Conservation (phyloP, 2,113 vertebrate genomes). For the Malurus alboscapulatus region DNA sequence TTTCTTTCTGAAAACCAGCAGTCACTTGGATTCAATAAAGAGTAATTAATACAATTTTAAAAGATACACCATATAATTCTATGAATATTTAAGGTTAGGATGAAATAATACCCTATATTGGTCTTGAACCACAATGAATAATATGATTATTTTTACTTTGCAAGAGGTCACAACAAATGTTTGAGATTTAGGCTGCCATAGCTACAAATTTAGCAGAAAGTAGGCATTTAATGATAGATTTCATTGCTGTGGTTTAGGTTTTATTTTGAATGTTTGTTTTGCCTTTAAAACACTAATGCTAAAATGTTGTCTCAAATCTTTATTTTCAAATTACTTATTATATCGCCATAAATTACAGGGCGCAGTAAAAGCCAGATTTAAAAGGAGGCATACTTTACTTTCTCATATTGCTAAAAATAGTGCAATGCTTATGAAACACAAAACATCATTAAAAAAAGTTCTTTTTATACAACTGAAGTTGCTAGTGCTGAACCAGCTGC, state of each 20-base stretch:
- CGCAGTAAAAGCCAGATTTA: conserved; percentile 79
- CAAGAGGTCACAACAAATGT: conserved; percentile 71
- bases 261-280: conserved; percentile 86
- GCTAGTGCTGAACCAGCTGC: conserved; percentile 46
- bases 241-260: conserved; percentile 76
- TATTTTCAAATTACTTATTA: conserved; percentile 87
- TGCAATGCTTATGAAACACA: conserved; percentile 67
- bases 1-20: conserved; percentile 60
- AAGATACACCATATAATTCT: conserved; percentile 25
- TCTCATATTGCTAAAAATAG: conserved; percentile 83
- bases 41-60: conserved; percentile 73
- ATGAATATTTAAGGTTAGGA: conserved; percentile 49
- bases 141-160: conserved; percentile 78
- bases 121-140: conserved; percentile 70
- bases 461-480: conserved; percentile 43
- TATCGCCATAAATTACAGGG: conserved; percentile 83
- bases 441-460: conserved; percentile 64
- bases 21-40: conserved; percentile 57
- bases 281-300: conserved; percentile 85
- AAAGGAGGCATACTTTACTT: conserved; percentile 75
- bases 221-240: conserved; percentile 85
- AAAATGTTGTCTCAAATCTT: conserved; percentile 84
- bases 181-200: conserved; percentile 72
- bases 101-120: conserved; percentile 64
- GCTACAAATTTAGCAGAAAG: conserved; percentile 83